phyloP scores from a whole-genome alignment of 2,113 vertebrate species.

The Gavia stellata region DNA sequence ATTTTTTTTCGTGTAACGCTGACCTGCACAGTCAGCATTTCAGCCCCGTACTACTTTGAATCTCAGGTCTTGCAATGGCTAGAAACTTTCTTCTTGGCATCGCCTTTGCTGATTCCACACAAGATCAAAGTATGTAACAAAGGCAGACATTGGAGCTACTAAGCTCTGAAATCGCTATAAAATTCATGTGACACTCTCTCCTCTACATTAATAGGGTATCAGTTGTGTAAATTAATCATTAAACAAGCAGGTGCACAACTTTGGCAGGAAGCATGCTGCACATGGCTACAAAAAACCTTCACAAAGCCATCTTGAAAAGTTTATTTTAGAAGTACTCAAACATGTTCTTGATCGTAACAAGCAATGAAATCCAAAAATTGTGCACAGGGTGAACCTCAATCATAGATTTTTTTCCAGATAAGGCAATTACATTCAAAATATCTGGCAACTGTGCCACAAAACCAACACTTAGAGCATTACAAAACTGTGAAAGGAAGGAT shows the following conservation, averaged over 20 bases:
- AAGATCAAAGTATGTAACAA: neutral
- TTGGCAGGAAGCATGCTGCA: neutral
- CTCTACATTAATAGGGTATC: neutral
- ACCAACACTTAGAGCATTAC: neutral
- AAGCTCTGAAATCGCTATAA: neutral
- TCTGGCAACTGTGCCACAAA: neutral
- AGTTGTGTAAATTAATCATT: neutral
- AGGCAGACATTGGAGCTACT: neutral
- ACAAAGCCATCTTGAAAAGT: neutral
- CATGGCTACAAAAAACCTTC: neutral
- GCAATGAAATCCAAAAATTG: neutral
- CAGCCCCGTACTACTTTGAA: neutral
- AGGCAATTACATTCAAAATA: neutral
- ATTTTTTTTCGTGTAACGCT: neutral
- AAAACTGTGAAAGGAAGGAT: neutral
- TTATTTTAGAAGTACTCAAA: neutral
- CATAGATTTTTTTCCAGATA: neutral
- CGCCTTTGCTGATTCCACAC: neutral
- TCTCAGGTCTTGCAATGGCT: neutral
- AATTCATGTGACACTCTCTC: neutral
- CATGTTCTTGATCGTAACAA: rapidly evolving
- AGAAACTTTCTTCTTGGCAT: neutral
- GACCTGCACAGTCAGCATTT: neutral
- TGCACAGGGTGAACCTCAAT: neutral
- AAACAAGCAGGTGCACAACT: neutral